Evolutionary conservation across 1,140 invertebrate species (phyloP).

Genomic region (Apis laboriosa): DNA sequence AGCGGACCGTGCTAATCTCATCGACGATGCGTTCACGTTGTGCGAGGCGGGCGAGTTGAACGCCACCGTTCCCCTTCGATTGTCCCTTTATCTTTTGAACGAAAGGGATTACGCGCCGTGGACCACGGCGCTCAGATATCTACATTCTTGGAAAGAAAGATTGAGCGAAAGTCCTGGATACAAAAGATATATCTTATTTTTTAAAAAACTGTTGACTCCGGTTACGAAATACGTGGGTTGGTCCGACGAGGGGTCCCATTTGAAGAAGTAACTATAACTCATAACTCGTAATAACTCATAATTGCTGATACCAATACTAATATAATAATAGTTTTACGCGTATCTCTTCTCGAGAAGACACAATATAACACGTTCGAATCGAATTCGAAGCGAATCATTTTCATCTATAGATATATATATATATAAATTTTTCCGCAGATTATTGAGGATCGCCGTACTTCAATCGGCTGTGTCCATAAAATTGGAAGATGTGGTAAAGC

Average conservation of each 20-base stretch:
- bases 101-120: slow-evolving; percentile 89
- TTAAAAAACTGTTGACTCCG: slow-evolving; percentile 83
- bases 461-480: slow-evolving; percentile 84
- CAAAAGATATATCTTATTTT: slow-evolving; percentile 84
- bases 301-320: too few species aligned
- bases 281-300: too few species aligned
- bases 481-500: slow-evolving; percentile 83
- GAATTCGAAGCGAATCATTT: too few species aligned
- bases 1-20: slow-evolving; percentile 87
- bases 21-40: slow-evolving; percentile 90
- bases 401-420: too few species aligned
- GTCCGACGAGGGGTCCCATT: slow-evolving; percentile 85
- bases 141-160: slow-evolving; percentile 85
- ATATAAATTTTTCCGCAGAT: slow-evolving; percentile 69
- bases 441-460: slow-evolving; percentile 83
- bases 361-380: too few species aligned
- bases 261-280: slow-evolving; percentile 82
- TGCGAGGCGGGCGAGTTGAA: slow-evolving; percentile 88
- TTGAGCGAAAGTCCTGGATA: slow-evolving; percentile 86
- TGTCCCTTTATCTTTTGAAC: slow-evolving; percentile 86
- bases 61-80: slow-evolving; percentile 85
- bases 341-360: too few species aligned
- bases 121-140: slow-evolving; percentile 86
- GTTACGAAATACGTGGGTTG: slow-evolving; percentile 85
- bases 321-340: too few species aligned